phyloP scores from a whole-genome alignment of 2,797 vertebrate genomes.

The Chaetophractus vellerosus region DNA sequence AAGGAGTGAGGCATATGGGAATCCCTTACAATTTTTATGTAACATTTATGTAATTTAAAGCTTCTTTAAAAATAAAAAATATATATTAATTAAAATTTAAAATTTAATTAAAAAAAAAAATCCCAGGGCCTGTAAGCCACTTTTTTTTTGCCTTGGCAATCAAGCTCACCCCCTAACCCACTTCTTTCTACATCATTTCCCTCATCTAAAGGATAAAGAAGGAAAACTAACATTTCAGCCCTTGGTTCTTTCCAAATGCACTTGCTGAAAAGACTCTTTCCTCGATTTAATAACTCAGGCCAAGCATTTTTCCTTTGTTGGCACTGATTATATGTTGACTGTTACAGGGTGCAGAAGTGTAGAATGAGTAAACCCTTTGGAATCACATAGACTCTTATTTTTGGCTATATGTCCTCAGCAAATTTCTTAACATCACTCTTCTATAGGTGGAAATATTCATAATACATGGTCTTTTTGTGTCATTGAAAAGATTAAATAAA shows the following conservation, averaged over 20 bases:
- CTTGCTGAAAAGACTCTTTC: not conserved
- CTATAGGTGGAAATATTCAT: not conserved
- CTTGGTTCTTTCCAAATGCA: not conserved
- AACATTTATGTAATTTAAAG: no score
- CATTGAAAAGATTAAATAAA: conserved; percentile 2
- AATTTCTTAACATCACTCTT: not conserved
- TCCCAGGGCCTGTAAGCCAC: conserved; percentile 24
- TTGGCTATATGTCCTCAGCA: not conserved
- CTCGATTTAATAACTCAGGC: not conserved
- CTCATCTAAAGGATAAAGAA: not conserved
- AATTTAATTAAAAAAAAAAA: no score
- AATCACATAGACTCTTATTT: not conserved
- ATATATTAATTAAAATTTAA: no score
- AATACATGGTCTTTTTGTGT: not conserved
- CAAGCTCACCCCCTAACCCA: not conserved
- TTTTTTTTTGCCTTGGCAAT: not conserved
- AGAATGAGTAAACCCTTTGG: not conserved
- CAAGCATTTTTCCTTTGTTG: no score
- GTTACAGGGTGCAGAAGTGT: accelerated
- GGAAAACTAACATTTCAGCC: not conserved
- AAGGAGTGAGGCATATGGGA: no score
- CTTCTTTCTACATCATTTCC: not conserved
- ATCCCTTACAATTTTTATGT: no score
- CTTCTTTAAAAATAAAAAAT: no score
- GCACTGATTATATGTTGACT: no score